Evolutionary conservation across 1,140 invertebrate genomes (phyloP).

Genomic region (Drosophila busckii): DNA sequence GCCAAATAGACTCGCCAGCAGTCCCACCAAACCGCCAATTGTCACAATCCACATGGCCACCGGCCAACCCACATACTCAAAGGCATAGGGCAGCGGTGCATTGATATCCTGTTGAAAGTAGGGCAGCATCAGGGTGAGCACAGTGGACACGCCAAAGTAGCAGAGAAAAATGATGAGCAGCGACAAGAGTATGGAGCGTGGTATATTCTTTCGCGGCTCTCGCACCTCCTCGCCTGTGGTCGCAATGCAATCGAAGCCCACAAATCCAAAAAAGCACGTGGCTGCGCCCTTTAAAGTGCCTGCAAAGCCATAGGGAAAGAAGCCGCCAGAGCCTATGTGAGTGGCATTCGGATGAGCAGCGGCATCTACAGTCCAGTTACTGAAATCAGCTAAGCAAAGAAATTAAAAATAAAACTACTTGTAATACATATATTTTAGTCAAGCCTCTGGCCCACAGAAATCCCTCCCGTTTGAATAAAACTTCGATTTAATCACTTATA

Average conservation of each 20-base stretch:
- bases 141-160: constrained; percentile 91
- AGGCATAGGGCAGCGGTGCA: constrained; percentile 87
- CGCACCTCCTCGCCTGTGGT: constrained; percentile 86
- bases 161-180: constrained; percentile 89
- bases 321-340: constrained; percentile 81
- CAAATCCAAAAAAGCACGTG: constrained; percentile 97
- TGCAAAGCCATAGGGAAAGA: constrained; percentile 84
- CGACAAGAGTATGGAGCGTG: constrained; percentile 90
- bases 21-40: constrained; percentile 87
- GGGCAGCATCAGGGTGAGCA: constrained; percentile 90
- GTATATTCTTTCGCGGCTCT: constrained; percentile 92
- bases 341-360: constrained; percentile 16
- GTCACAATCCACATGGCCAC: constrained; percentile 87
- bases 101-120: constrained; percentile 86
- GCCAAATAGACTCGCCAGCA: constrained; percentile 88
- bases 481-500: too few relatives aligned
- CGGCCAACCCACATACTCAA: constrained; percentile 84
- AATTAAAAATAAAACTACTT: background rate
- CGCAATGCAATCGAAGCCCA: constrained; percentile 95
- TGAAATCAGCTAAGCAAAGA: constrained; percentile 39
- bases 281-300: constrained; percentile 89
- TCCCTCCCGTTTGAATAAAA: too few relatives aligned
- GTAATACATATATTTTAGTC: too few relatives aligned
- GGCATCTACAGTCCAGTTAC: constrained; percentile 48
- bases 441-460: too few relatives aligned